Percentiles rank a stretch among this genome's conserved stretches.
Conservation (phyloP, 1,140 invertebrate genomes). For the Augochlora pura region DNA sequence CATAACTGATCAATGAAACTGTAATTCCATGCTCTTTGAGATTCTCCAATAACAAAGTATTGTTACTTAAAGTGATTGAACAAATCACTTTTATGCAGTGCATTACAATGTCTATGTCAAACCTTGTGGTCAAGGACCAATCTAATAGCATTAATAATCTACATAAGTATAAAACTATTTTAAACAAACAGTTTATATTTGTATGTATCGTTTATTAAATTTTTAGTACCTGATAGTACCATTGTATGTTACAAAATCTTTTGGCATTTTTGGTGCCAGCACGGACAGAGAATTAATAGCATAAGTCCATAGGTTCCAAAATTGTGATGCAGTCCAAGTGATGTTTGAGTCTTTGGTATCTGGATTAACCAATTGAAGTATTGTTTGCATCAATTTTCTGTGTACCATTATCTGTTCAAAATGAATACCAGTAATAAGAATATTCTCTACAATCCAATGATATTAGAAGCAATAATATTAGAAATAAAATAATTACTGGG, state of each 20-base stretch:
- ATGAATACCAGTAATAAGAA: neutral
- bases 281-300: constrained; percentile 56
- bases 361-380: constrained; percentile 63
- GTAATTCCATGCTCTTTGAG: constrained; percentile 54
- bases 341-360: neutral
- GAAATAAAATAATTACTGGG: constrained; percentile 36
- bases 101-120: constrained; percentile 42
- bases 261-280: constrained; percentile 62
- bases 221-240: constrained; percentile 58
- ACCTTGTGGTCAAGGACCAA: constrained; percentile 41
- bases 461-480: constrained; percentile 1
- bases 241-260: constrained; percentile 62
- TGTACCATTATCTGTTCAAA: constrained; percentile 58
- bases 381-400: constrained; percentile 42
- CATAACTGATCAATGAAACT: constrained; percentile 57
- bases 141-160: constrained; percentile 65
- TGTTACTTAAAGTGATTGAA: constrained; percentile 46
- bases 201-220: neutral
- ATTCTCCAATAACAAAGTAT: constrained; percentile 45
- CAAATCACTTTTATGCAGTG: constrained; percentile 61
- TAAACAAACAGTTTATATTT: constrained; percentile 4
- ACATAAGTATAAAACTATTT: constrained; percentile 6
- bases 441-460: neutral
- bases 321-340: constrained; percentile 49
- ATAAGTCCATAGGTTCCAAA: constrained; percentile 61